Conservation (phyloP, 2,888 invertebrate species). For the Physocephala rufipes region DNA sequence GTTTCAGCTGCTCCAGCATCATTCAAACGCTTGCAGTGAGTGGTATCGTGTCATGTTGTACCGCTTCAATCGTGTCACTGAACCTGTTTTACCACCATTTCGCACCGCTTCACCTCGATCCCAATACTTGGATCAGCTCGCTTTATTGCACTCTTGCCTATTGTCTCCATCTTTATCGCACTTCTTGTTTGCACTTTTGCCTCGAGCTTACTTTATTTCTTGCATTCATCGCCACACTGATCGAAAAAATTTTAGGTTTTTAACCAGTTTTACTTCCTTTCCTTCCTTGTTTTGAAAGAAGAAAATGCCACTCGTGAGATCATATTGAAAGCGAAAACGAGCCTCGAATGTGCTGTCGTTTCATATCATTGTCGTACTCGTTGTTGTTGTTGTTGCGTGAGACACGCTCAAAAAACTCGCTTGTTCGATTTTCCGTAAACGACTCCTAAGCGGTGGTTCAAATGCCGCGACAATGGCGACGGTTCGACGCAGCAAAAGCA, state of each 20-base stretch:
- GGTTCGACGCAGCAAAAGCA: slow-evolving; percentile 20
- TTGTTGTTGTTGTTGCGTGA: slow-evolving; percentile 12
- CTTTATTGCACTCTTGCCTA: neutral
- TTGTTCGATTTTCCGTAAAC: neutral
- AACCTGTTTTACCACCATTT: slow-evolving; percentile 17
- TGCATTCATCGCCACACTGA: neutral
- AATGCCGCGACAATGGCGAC: no score
- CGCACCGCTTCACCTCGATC: neutral
- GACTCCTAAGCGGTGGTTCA: no score
- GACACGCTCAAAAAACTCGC: neutral
- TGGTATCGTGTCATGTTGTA: no score
- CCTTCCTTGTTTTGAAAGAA: no score
- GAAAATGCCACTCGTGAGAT: slow-evolving; percentile 23
- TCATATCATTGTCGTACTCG: no score
- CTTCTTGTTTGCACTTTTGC: no score
- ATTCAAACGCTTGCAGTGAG: no score
- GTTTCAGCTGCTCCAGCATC: no score
- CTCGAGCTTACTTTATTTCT: slow-evolving; percentile 10
- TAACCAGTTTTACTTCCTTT: slow-evolving; percentile 32
- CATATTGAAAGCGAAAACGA: slow-evolving; percentile 32
- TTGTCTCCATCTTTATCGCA: no score
- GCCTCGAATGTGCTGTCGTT: no score
- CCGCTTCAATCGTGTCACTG: slow-evolving; percentile 26
- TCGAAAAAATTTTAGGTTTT: slow-evolving; percentile 1
- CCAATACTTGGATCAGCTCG: neutral